phyloP scores from a whole-genome alignment of 2,113 vertebrate genomes.

The Saccopteryx leptura region DNA sequence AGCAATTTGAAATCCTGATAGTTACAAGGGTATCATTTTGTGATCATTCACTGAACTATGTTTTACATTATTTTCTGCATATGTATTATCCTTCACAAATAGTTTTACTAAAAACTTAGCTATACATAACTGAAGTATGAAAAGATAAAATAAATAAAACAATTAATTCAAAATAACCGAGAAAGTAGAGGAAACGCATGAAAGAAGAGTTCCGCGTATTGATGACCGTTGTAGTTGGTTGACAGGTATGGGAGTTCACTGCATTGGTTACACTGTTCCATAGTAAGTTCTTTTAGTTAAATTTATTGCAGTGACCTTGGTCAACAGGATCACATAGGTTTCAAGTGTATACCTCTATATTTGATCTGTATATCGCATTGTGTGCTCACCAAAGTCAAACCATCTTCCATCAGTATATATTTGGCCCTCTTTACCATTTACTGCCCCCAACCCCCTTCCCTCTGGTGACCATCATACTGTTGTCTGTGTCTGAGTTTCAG shows the following conservation, averaged over 20 bases:
- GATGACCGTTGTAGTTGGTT: background rate
- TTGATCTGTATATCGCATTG: too few relatives aligned
- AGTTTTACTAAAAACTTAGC: slow-evolving; percentile 24
- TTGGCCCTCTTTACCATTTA: too few relatives aligned
- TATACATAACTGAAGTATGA: background rate
- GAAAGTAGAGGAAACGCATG: background rate
- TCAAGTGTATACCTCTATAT: too few relatives aligned
- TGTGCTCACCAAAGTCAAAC: too few relatives aligned
- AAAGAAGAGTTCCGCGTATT: background rate
- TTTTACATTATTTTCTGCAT: background rate
- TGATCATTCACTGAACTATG: background rate
- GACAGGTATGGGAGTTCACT: background rate
- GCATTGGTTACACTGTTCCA: background rate
- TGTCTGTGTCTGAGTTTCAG: too few relatives aligned
- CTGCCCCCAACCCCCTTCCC: too few relatives aligned
- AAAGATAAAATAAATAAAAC: slow-evolving; percentile 27
- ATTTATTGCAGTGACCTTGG: too few relatives aligned
- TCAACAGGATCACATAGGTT: too few relatives aligned
- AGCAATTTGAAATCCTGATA: background rate
- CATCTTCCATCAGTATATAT: too few relatives aligned
- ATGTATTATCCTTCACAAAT: background rate
- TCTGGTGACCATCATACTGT: too few relatives aligned
- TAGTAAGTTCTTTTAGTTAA: background rate
- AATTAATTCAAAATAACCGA: slow-evolving; percentile 27
- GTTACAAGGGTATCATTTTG: background rate